phyloP scores from a whole-genome alignment of 2,888 invertebrate species.

The Polydesmus complanatus region DNA sequence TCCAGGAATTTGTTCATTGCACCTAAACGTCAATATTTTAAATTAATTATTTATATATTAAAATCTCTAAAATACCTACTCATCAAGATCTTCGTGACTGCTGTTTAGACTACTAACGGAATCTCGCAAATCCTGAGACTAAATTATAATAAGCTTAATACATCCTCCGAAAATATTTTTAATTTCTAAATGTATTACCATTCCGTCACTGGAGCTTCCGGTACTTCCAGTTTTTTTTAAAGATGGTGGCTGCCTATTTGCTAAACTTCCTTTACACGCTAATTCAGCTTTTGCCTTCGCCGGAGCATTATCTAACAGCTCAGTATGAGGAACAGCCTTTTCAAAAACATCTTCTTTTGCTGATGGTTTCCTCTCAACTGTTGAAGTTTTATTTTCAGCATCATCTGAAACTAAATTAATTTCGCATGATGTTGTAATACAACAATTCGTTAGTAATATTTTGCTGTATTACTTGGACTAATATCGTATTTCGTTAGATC shows the following conservation, averaged over 20 bases:
- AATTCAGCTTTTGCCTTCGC: slow-evolving; percentile 73
- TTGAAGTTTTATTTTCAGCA: slow-evolving; percentile 48
- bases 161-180: background rate
- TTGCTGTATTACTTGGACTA: slow-evolving; percentile 20
- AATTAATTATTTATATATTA: background rate
- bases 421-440: background rate
- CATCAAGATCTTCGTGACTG: slow-evolving; percentile 15
- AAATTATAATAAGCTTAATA: background rate
- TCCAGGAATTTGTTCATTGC: background rate
- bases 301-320: slow-evolving; percentile 72
- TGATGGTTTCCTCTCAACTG: slow-evolving; percentile 49
- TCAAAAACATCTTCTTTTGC: slow-evolving; percentile 53
- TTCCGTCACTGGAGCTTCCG: slow-evolving; percentile 19
- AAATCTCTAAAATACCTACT: slow-evolving; percentile 2
- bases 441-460: slow-evolving; percentile 8
- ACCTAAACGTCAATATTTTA: background rate
- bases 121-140: slow-evolving; percentile 8
- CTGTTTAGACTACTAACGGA: slow-evolving; percentile 10
- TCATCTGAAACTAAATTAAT: slow-evolving; percentile 37
- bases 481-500: slow-evolving; percentile 43
- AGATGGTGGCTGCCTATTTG: slow-evolving; percentile 44
- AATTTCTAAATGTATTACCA: background rate
- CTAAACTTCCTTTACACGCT: slow-evolving; percentile 54
- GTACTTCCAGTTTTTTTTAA: slow-evolving; percentile 24
- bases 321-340: slow-evolving; percentile 72